These are phyloP conservation scores for Dasypogon diadema DNA, from an alignment of 2,888 invertebrate genomes.

Conservation along the genomic window DNA sequence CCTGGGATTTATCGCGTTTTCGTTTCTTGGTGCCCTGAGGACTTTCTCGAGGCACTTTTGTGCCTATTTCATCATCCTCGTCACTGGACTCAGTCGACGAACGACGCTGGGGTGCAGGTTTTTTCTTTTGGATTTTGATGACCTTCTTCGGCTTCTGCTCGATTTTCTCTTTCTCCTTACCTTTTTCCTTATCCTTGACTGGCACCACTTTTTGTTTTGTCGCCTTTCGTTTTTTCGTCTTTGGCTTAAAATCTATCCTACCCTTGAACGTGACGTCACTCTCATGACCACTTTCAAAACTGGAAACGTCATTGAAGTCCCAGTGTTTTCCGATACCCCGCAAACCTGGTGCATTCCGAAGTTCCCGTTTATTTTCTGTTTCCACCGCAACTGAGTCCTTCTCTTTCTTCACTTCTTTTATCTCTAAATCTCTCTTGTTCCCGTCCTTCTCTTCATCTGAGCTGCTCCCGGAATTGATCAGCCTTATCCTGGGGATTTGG, in stretches of 20 bases:
- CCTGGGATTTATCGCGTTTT: conserved; percentile 62
- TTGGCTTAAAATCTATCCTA: conserved; percentile 52
- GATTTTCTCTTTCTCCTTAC: conserved; percentile 61
- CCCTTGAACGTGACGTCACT: conserved; percentile 54
- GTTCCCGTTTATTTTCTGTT: conserved; percentile 70
- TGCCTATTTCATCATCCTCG: conserved; percentile 59
- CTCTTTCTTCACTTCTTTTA: conserved; percentile 44
- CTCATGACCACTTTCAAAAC: conserved; percentile 57
- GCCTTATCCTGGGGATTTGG: conserved; percentile 68
- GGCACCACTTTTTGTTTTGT: conserved; percentile 58
- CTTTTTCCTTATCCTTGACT: conserved; percentile 60
- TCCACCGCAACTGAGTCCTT: conserved; percentile 36
- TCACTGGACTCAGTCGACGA: conserved; percentile 59
- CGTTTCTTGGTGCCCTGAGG: conserved; percentile 27
- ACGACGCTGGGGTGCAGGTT: conserved; percentile 57
- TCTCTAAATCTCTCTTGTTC: conserved; percentile 6
- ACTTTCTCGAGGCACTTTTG: conserved; percentile 56
- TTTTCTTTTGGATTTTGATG: conserved; percentile 64
- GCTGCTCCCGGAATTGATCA: conserved; percentile 63
- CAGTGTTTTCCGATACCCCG: conserved; percentile 85
- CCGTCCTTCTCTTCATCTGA: conserved; percentile 71
- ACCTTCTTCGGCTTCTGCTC: conserved; percentile 60
- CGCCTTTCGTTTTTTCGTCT: conserved; percentile 53
- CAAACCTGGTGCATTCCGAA: conserved; percentile 80
- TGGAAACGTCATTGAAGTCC: conserved; percentile 77